phyloP scores from a whole-genome alignment of 2,797 vertebrate genomes.

The Anableps anableps region DNA sequence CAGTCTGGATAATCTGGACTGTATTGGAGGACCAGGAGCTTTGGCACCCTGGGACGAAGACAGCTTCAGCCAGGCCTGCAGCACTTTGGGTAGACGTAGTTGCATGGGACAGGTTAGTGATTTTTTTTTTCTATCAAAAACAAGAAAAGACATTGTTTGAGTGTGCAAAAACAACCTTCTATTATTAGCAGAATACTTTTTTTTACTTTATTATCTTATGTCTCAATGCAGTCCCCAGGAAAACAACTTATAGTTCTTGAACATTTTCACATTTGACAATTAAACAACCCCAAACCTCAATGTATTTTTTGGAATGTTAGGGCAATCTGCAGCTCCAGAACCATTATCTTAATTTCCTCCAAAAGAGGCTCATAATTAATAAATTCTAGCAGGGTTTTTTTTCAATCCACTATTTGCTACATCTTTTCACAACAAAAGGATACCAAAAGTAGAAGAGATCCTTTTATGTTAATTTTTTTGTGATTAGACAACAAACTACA shows the following conservation, averaged over 20 bases:
- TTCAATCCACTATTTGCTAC: neutral
- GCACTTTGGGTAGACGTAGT: conserved; percentile 84
- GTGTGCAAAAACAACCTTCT: neutral
- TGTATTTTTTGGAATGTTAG: neutral
- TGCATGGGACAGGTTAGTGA: conserved; percentile 89
- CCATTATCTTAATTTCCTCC: neutral
- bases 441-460: no score
- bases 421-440: neutral
- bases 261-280: neutral
- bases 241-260: neutral
- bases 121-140: neutral
- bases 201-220: conserved; percentile 1
- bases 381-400: neutral
- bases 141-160: neutral
- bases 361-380: neutral
- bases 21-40: conserved; percentile 87
- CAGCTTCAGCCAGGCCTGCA: conserved; percentile 92
- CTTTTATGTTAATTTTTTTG: neutral
- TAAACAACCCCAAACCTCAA: neutral
- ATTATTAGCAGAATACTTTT: neutral
- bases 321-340: neutral
- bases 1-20: conserved; percentile 95
- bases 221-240: neutral
- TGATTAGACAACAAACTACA: neutral
- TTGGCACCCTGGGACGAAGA: conserved; percentile 96